Evolutionary conservation across 2,888 invertebrate genomes (phyloP), one percentile per base, ranked within the genome.

Genomic region (Oscheius sp.): DNA sequence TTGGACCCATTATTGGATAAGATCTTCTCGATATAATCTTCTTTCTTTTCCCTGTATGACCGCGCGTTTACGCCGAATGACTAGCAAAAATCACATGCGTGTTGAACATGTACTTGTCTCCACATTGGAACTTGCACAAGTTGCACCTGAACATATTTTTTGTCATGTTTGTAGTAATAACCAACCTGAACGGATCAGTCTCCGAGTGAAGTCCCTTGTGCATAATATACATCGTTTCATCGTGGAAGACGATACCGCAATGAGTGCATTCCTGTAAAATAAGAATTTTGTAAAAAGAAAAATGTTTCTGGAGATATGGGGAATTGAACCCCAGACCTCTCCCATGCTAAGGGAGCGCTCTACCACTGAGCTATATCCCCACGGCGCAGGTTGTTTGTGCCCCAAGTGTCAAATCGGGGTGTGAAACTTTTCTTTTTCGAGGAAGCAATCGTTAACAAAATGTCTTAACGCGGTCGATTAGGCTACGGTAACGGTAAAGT

Each of bases 51-150:
- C 33, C 29, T 35, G 33, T 42, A n/a, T 42, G 42, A 32, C 21
- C 29, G 32, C 29, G 42, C 11, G 2, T 58, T 70, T 48, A 70
- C 5, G 72, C 59, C n/a, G 75, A 72, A 58, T 86, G 87, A 75
- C 85, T 84, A 10, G 85, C 81, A 91, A 95, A 95, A 85, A 96
- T 92, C 90, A 96, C 92, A 92, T 96, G 96, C 86, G 95, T 95
- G 92, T 96, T 96, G 92, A 97, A 97, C 91, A 96, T 96, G 91
- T 96, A 96, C 73, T 96, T 94, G 89, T 96, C 95, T 90, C 94
- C 94, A 91, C 95, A 95, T 90, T 94, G 94, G 90, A 95, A 95
- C 65, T 96, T 96, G 90, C 97, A 98, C 85, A 97, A 95, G 91
- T 97, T 97, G 80, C 87, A 87, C 58, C 82, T 76, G 60, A 60